A percentile compares a stretch with the other conserved stretches of the same genome.
Evolutionary conservation across 2,888 invertebrate genomes (phyloP).

Genomic region (Pollenia griseotomentosa): DNA sequence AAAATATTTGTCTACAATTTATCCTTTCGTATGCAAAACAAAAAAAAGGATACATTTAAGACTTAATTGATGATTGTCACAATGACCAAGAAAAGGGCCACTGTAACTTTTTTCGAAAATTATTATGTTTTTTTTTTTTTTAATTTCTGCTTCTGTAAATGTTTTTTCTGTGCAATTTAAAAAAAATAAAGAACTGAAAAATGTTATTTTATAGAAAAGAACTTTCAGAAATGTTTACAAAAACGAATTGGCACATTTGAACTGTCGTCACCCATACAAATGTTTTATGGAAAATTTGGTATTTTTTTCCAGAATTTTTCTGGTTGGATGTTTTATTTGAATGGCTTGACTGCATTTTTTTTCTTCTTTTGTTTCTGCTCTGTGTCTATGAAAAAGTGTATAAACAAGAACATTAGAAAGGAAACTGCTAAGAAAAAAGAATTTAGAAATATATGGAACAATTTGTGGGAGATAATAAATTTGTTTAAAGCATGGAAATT

Average conservation of each 20-base stretch:
- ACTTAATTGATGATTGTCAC: constrained; percentile 69
- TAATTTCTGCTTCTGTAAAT: constrained; percentile 1
- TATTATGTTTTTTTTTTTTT: neutral
- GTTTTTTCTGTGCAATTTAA: constrained; percentile 25
- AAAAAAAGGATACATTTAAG: constrained; percentile 55
- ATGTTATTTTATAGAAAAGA: constrained; percentile 54
- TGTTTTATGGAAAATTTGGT: constrained; percentile 16
- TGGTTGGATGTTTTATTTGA: constrained; percentile 13
- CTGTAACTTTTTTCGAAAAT: neutral
- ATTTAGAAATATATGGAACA: constrained; percentile 37
- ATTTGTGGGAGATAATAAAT: constrained; percentile 62
- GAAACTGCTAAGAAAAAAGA: constrained; percentile 29
- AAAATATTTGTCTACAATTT: constrained; percentile 48
- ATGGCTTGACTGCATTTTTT: constrained; percentile 32
- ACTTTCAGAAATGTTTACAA: constrained; percentile 56
- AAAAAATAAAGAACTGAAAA: constrained; percentile 45
- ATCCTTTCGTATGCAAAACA: constrained; percentile 48
- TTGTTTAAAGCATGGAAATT: constrained; percentile 46
- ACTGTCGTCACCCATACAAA: constrained; percentile 37
- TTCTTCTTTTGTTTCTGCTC: constrained; percentile 34
- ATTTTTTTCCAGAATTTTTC: constrained; percentile 19
- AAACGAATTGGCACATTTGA: neutral
- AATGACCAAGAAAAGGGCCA: constrained; percentile 42
- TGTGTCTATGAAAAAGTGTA: constrained; percentile 31
- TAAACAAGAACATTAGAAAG: constrained; percentile 34